Percentiles rank a stretch among this genome's conserved stretches.
These are phyloP conservation scores for Pelobates cultripes DNA, from an alignment of 2,797 vertebrate species.

Conservation along the genomic window DNA sequence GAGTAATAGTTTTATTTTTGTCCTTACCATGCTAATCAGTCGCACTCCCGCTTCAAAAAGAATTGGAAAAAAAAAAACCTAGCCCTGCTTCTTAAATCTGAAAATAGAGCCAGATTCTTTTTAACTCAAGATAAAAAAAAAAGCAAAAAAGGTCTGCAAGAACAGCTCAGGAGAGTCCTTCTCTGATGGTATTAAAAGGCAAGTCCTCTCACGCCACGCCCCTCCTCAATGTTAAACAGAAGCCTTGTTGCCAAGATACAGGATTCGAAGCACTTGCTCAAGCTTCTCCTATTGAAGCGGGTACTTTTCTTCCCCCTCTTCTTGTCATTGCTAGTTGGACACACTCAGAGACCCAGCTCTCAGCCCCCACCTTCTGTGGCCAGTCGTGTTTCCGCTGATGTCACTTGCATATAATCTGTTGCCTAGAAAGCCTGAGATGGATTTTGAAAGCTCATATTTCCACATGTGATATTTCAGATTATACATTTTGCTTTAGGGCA, in stretches of 20 bases:
- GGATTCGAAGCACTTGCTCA: conserved; percentile 43
- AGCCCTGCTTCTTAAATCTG: not conserved
- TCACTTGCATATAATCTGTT: not conserved
- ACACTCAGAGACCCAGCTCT: not conserved
- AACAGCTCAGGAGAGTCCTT: not conserved
- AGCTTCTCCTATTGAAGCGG: conserved; percentile 33
- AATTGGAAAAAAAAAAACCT: not conserved
- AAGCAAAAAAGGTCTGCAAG: too few relatives aligned
- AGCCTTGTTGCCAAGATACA: conserved; percentile 57
- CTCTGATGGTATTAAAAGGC: conserved; percentile 53
- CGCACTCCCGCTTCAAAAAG: not conserved
- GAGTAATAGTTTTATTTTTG: not conserved
- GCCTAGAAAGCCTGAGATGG: conserved; percentile 12
- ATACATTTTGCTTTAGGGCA: too few relatives aligned
- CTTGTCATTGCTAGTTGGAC: not conserved
- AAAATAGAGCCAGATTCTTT: not conserved
- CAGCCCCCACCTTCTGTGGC: conserved; percentile 16
- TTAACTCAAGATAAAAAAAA: not conserved
- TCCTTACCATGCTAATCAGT: conserved; percentile 5
- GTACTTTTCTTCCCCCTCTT: not conserved
- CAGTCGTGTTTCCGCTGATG: conserved; percentile 38
- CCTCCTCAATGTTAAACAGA: not conserved
- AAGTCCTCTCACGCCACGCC: conserved; percentile 19
- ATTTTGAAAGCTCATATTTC: not conserved
- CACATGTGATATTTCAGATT: not conserved